phyloP scores from a whole-genome alignment of 2,797 vertebrate genomes.

The Cossypha polioptera region DNA sequence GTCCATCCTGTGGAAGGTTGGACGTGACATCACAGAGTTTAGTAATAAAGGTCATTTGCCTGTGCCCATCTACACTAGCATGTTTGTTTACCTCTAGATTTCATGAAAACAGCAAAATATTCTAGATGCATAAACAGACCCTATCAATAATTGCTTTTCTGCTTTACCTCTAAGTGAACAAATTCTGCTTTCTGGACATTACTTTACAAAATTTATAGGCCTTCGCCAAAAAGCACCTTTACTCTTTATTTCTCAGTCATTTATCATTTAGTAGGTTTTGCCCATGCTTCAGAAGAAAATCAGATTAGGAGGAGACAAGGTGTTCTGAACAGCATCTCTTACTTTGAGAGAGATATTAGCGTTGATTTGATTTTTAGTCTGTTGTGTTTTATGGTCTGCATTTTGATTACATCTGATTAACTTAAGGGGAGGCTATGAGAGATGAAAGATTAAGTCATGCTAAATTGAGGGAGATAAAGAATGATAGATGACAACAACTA shows the following conservation, averaged over 20 bases:
- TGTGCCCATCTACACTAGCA: not conserved
- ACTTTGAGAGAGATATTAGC: not conserved
- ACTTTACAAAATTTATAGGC: not conserved
- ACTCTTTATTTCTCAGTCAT: not conserved
- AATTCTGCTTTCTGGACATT: not conserved
- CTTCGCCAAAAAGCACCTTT: not conserved
- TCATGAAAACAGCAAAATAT: not conserved
- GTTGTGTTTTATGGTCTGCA: not conserved
- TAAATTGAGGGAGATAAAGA: not conserved
- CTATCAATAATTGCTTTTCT: not conserved
- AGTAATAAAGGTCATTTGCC: not conserved
- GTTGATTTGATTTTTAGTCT: conserved; percentile 1
- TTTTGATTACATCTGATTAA: conserved; percentile 34
- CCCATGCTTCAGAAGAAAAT: not conserved
- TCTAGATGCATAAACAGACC: not conserved
- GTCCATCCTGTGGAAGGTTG: rapidly evolving
- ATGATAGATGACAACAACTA: not conserved
- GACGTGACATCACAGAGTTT: rapidly evolving
- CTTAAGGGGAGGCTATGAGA: not conserved
- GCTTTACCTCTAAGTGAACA: not conserved
- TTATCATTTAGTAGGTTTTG: not conserved
- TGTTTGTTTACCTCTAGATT: not conserved
- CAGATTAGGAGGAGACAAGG: not conserved
- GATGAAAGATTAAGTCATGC: not conserved
- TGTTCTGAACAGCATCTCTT: not conserved